Percentiles rank a stretch among this genome's conserved stretches.
phyloP scores from a whole-genome alignment of 2,888 invertebrate genomes.

The Tortrix viridana region DNA sequence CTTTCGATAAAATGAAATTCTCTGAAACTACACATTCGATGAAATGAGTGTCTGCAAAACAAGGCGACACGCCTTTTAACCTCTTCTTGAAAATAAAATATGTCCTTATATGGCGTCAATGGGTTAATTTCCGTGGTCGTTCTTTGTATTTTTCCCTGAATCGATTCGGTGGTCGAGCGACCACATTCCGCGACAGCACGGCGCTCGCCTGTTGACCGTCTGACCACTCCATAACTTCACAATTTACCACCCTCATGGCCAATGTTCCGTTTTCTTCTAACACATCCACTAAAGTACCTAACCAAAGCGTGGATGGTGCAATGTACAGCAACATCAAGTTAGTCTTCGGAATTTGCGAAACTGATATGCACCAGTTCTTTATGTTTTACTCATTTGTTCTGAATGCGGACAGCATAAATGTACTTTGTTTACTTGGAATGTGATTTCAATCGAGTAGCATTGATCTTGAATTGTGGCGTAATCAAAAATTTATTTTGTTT shows the following conservation, averaged over 20 bases:
- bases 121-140: slow-evolving; percentile 25
- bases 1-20: too few relatives aligned
- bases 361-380: slow-evolving; percentile 2
- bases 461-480: slow-evolving; percentile 33
- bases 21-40: too few relatives aligned
- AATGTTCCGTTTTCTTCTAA: slow-evolving; percentile 21
- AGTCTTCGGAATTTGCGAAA: slow-evolving; percentile 15
- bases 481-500: slow-evolving; percentile 37
- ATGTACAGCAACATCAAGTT: background rate
- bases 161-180: slow-evolving; percentile 62
- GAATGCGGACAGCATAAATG: slow-evolving; percentile 28
- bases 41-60: too few relatives aligned
- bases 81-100: slow-evolving; percentile 24
- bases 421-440: slow-evolving; percentile 20
- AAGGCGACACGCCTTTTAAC: too few relatives aligned
- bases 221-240: slow-evolving; percentile 63
- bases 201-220: slow-evolving; percentile 66
- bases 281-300: slow-evolving; percentile 10
- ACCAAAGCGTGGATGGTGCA: background rate
- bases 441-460: slow-evolving; percentile 25
- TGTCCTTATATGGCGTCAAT: slow-evolving; percentile 30
- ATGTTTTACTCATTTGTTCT: slow-evolving; percentile 30
- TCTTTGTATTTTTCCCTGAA: slow-evolving; percentile 58
- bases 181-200: slow-evolving; percentile 75
- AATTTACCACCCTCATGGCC: slow-evolving; percentile 35